These are phyloP conservation scores for Onychomys torridus DNA, from an alignment of 2,797 vertebrate species.

Conservation along the genomic window DNA sequence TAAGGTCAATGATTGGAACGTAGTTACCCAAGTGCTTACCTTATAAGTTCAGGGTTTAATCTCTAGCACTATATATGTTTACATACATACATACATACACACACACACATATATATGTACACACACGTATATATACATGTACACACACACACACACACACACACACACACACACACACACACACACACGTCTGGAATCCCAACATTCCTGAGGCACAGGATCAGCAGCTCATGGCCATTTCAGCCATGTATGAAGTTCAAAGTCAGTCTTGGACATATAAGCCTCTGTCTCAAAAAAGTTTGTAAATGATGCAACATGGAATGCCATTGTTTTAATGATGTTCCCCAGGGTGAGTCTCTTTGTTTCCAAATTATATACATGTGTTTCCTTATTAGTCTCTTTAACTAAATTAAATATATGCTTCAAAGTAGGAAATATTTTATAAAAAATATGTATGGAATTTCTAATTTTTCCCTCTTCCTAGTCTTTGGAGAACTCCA, in stretches of 20 bases:
- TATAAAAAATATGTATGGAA: not conserved
- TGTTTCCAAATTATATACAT: constrained; percentile 9
- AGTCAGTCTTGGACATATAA: not conserved
- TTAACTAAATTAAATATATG: not conserved
- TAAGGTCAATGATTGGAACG: not conserved
- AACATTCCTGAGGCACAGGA: not conserved
- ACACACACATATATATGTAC: too few relatives aligned
- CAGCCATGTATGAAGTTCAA: not conserved
- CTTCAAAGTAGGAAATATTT: constrained; percentile 27
- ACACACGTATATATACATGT: not conserved
- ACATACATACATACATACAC: not conserved
- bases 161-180: not conserved
- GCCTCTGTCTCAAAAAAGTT: not conserved
- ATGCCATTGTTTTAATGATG: not conserved
- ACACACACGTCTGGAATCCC: not conserved
- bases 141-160: not conserved
- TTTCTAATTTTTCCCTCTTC: not conserved
- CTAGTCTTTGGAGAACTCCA: not conserved
- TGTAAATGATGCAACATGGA: not conserved
- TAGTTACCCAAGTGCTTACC: not conserved
- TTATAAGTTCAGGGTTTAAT: not conserved
- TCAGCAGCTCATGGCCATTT: not conserved
- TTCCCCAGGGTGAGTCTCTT: not conserved
- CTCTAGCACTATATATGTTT: not conserved
- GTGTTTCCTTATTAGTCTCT: not conserved